Base-by-base conservation (phyloP, 2,888 invertebrate genomes). In the Trichogramma evanescens region DNA sequence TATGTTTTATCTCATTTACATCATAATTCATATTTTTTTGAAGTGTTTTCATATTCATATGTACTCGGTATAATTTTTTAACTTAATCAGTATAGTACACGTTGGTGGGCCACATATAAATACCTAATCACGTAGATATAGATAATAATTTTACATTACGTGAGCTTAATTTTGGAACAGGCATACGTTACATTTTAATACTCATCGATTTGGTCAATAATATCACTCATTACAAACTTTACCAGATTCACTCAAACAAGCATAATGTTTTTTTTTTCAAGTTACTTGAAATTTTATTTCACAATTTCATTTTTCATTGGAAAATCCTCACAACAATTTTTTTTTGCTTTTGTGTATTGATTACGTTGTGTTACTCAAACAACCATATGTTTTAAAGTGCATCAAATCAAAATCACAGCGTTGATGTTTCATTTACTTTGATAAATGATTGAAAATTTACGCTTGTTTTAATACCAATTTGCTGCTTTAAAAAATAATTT, bases 81-180 rank as follows among this genome's bases (percentile, higher is more conserved):
- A 58, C 59, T 58, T 54, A 61, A 42, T 48, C 45, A 63, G 26
- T 26, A 26, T 26, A 53, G 65, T 70, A 71, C 66, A 70, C 68
- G 65, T 74, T 71, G 71, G 71, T 73, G 71, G 72, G 72, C 72
- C 72, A 63, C 66, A 66, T 26, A 26, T 50, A 67, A 68, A 59
- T 58, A 63, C 39, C 57, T 40, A 57, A 46, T 60, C 56, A 50
- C 56, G 55, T 13, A 52, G 60, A 42, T 48, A 43, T 54, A 39
- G 7, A 54, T 40, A 41, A 53, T 53, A 13, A 6, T 58, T 50
- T 7, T 55, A 9, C 44, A 51, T 8, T 57, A 45, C 10, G 46
- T 26, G 26, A 26, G 26, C 43, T 42, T 10, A 57, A 6, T 52
- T 50, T 53, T 55, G 51, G 53, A 41, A 53, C 45, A 52, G n/a